phyloP scores from a whole-genome alignment of 2,888 invertebrate species.

The Cryptophagus acutangulus region DNA sequence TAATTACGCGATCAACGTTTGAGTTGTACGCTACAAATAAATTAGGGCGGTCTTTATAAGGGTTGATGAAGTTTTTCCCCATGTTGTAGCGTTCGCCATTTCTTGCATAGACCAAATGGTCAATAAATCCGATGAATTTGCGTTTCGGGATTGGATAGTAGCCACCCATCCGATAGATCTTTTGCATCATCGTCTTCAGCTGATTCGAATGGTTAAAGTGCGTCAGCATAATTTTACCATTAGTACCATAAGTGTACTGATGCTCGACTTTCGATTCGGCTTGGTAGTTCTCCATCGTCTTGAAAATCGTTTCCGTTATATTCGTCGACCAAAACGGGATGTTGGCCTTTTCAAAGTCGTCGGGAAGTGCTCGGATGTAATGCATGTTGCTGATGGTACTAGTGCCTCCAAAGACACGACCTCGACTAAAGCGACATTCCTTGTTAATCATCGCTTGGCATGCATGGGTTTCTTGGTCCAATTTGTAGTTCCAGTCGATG shows the following conservation, averaged over 20 bases:
- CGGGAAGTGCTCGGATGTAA: slow-evolving; percentile 33
- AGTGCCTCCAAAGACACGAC: slow-evolving; percentile 50
- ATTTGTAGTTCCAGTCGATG: slow-evolving; percentile 34
- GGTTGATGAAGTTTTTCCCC: slow-evolving; percentile 73
- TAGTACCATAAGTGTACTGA: slow-evolving; percentile 16
- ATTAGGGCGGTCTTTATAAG: slow-evolving; percentile 66
- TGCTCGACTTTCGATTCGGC: slow-evolving; percentile 3
- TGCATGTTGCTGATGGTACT: slow-evolving; percentile 51
- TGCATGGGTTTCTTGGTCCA: slow-evolving; percentile 31
- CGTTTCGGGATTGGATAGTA: slow-evolving; percentile 59
- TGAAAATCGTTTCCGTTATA: slow-evolving; percentile 69
- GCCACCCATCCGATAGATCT: slow-evolving; percentile 78
- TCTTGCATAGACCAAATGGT: slow-evolving; percentile 20
- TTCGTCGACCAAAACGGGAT: slow-evolving; percentile 51
- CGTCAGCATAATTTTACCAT: slow-evolving; percentile 20
- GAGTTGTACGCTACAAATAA: slow-evolving; percentile 70
- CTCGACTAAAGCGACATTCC: slow-evolving; percentile 46
- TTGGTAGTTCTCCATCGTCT: slow-evolving; percentile 59
- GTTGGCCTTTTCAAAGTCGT: slow-evolving; percentile 33
- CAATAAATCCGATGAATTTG: slow-evolving; percentile 20
- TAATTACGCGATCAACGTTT: slow-evolving; percentile 63
- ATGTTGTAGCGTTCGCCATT: slow-evolving; percentile 36
- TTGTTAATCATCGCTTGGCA: slow-evolving; percentile 30
- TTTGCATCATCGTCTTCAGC: slow-evolving; percentile 35
- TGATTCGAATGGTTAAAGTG: slow-evolving; percentile 12